A percentile compares a stretch with the other conserved stretches of the same genome.
phyloP scores from a whole-genome alignment of 2,113 vertebrate genomes.

The Lasiurus cinereus region DNA sequence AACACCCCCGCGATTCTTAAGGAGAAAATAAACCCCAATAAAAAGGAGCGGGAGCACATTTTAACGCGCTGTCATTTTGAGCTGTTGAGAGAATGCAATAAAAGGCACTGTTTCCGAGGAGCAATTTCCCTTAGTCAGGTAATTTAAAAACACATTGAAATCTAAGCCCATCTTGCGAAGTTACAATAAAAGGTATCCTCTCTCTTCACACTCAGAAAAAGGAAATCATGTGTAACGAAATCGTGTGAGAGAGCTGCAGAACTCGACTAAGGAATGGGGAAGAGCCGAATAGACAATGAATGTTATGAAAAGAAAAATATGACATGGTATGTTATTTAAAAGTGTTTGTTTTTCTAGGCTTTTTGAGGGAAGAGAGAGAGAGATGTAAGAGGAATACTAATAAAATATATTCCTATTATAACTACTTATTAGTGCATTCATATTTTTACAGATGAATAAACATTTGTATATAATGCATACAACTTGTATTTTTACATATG shows the following conservation, averaged over 20 bases:
- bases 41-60: neutral
- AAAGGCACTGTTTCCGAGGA: conserved; percentile 28
- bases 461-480: neutral
- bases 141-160: neutral
- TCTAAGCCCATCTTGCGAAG: neutral
- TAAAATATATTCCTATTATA: neutral
- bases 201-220: conserved; percentile 22
- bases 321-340: neutral
- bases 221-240: neutral
- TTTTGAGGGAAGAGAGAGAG: neutral
- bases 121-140: neutral
- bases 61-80: neutral
- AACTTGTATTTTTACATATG: neutral
- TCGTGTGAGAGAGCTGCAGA: neutral
- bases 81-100: neutral
- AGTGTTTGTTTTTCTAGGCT: neutral
- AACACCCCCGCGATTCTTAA: neutral
- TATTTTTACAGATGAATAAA: conserved; percentile 8
- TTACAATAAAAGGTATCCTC: neutral
- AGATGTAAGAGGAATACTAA: neutral
- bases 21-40: neutral
- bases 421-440: neutral
- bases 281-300: neutral
- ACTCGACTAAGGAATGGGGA: neutral
- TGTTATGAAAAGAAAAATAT: neutral